Percentiles rank a stretch among this genome's conserved stretches.
Conservation (phyloP, 2,888 invertebrate genomes). For the Antheraea yamamai region DNA sequence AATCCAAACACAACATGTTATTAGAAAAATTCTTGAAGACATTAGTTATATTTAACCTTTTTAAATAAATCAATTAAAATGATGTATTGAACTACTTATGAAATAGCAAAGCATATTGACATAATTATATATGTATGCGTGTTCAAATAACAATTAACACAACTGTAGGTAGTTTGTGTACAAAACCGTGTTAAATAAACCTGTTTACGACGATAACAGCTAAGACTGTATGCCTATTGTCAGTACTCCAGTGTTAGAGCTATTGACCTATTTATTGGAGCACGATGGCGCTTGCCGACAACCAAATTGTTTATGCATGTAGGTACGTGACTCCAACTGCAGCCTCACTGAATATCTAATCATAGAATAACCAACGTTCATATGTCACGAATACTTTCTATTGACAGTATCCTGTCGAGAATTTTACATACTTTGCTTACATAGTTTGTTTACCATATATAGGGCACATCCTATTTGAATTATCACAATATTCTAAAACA, state of each 20-base stretch:
- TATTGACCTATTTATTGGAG: conserved; percentile 74
- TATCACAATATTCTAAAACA: not conserved
- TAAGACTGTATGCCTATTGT: conserved; percentile 25
- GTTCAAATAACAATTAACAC: not conserved
- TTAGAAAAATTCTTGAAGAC: not conserved
- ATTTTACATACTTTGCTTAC: not conserved
- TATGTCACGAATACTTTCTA: conserved; percentile 21
- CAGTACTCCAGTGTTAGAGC: conserved; percentile 41
- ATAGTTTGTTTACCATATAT: not conserved
- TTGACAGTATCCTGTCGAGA: not conserved
- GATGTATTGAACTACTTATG: no score
- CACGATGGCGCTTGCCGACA: conserved; percentile 60
- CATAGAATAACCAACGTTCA: conserved; percentile 43
- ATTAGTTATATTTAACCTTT: no score
- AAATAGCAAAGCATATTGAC: no score
- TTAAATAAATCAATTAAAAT: no score
- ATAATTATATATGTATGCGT: not conserved
- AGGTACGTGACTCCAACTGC: conserved; percentile 63
- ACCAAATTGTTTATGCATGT: conserved; percentile 75
- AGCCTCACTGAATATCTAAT: conserved; percentile 64
- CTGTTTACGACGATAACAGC: not conserved
- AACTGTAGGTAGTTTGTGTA: not conserved
- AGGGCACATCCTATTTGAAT: not conserved
- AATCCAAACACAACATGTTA: no score
- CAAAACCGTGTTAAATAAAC: conserved; percentile 4